Evolutionary conservation across 92 coral and sea anemone genomes (phyloP), one percentile per base, ranked within the genome.

Genomic region (Epizoanthus scotinus): DNA sequence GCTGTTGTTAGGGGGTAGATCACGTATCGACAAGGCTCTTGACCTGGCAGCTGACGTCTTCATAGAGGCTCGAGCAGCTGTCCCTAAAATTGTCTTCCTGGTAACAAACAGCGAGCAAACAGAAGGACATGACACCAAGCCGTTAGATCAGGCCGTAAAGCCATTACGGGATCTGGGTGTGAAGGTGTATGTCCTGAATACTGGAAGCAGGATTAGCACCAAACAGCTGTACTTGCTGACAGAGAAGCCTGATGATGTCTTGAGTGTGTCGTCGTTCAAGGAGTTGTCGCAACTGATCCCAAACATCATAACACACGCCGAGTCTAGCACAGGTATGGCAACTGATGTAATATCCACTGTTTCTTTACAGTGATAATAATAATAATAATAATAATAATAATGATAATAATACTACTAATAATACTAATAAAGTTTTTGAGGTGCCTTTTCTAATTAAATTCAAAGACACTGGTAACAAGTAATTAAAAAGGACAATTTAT

Each of bases 11-110:
- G 91, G 91, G 2, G 91, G 92, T 27, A 85, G 89, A 55, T 90
- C 98, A n/a, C 73, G 98, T 60, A 94, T 94, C 74, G 98, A 94
- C 68, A 90, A 88, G 64, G 98, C 98, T 8, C 86, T 94, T 70
- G 88, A 83, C n/a, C 52, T 90, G 5, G 97, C 94, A 2, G 69
- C 78, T 31, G 59, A 52, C 6, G 93, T 94, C 10, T 90, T 92
- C 53, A 82, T 87, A 15, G 73, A 82, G 22, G 90, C 98, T 13
- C 90, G 98, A 56, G 90, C 94, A 3, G 89, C 97, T 12, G 94
- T 90, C 6, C 97, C 94, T 0, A 87, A 94, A 54, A 84, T 94
- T 57, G 93, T 89, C 5, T 85, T 94, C 71, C 83, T 94, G 6
- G 85, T 94, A 26, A 94, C 98, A 29, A 97, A 86, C 49, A 94